Evolutionary conservation across 1,140 invertebrate genomes (phyloP).

Genomic region (Andrena cerasifolii): DNA sequence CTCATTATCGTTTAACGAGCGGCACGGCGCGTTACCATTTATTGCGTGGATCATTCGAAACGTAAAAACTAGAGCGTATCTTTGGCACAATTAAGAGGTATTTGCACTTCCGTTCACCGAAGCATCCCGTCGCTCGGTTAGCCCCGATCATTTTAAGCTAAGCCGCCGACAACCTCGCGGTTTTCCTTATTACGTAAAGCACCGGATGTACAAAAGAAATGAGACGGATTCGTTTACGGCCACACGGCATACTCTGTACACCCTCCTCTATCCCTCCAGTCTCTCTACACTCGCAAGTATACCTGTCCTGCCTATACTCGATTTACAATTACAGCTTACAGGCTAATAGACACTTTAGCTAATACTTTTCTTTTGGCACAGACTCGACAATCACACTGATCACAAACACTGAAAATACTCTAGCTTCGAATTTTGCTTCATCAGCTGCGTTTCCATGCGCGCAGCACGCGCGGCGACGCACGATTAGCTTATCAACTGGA

Average conservation of each 20-base stretch:
- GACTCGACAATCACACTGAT: conserved; percentile 47
- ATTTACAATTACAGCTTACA: conserved; percentile 9
- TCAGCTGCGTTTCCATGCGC: too few species aligned
- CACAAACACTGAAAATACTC: conserved; percentile 62
- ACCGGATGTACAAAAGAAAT: conserved; percentile 41
- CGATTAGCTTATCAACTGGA: too few species aligned
- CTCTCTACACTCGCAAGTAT: neutral
- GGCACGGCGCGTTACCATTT: neutral
- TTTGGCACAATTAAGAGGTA: conserved; percentile 68
- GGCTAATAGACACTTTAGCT: conserved; percentile 30
- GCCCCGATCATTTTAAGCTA: conserved; percentile 9
- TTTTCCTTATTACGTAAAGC: conserved; percentile 25
- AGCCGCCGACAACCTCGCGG: neutral
- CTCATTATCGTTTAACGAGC: neutral
- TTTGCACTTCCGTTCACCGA: conserved; percentile 49
- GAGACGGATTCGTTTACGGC: conserved; percentile 63
- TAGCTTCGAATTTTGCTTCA: conserved; percentile 21
- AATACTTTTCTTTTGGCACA: conserved; percentile 53
- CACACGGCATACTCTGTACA: conserved; percentile 28
- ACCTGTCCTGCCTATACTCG: neutral
- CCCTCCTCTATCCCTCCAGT: neutral
- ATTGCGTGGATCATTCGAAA: conserved; percentile 26
- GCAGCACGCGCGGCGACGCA: too few species aligned
- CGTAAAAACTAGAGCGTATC: conserved; percentile 55
- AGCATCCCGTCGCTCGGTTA: neutral